Evolutionary conservation across 1,140 invertebrate genomes (phyloP).

Genomic region (Drosophila equinoxialis): DNA sequence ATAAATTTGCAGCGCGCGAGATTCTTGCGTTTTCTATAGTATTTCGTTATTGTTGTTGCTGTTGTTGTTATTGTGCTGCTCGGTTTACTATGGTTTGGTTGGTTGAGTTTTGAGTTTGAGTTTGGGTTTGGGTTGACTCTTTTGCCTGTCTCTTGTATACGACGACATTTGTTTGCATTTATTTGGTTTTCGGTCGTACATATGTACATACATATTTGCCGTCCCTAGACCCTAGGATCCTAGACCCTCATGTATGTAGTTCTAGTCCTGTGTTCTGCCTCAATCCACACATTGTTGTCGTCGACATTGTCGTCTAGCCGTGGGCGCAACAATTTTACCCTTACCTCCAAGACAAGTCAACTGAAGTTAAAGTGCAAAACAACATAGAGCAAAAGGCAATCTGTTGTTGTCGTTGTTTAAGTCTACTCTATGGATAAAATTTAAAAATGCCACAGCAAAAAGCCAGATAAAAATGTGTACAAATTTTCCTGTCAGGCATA

Average conservation of each 20-base stretch:
- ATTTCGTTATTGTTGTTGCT: constrained; percentile 28
- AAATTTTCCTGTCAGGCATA: too few species aligned
- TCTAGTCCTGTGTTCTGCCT: constrained; percentile 5
- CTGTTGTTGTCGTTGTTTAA: not conserved
- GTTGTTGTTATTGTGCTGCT: constrained; percentile 11
- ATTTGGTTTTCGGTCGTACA: constrained; percentile 56
- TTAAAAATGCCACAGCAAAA: not conserved
- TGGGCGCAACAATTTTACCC: constrained; percentile 41
- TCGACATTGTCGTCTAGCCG: constrained; percentile 54
- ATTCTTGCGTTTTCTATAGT: constrained; percentile 38
- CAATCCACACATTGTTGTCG: constrained; percentile 35
- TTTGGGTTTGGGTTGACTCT: constrained; percentile 28
- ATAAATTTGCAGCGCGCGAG: constrained; percentile 72
- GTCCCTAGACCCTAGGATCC: constrained; percentile 37
- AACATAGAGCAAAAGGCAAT: constrained; percentile 13
- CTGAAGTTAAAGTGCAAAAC: constrained; percentile 20
- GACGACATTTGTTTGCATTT: constrained; percentile 76
- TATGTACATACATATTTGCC: constrained; percentile 2
- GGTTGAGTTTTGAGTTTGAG: constrained; percentile 12
- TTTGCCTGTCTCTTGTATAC: constrained; percentile 19
- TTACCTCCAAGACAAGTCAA: constrained; percentile 5
- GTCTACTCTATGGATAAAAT: not conserved
- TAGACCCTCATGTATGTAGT: not conserved
- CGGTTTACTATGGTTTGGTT: constrained; percentile 24
- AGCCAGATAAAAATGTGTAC: too few species aligned